Evolutionary conservation across 2,888 invertebrate genomes (phyloP).

Genomic region (Podabrus alpinus): DNA sequence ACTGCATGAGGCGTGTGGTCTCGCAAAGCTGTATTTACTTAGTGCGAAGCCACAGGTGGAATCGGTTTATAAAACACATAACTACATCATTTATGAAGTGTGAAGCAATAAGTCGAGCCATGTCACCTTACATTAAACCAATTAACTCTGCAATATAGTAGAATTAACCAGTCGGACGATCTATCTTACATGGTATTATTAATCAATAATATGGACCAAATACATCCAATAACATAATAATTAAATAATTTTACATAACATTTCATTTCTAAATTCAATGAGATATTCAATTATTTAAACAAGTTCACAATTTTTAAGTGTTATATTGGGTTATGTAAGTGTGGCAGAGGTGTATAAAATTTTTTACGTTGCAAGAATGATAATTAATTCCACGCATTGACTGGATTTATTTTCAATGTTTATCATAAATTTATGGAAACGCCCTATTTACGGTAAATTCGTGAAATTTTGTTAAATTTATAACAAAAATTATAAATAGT

Average conservation of each 20-base stretch:
- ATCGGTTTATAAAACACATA: background rate
- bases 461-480: background rate
- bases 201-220: background rate
- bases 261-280: background rate
- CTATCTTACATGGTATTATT: background rate
- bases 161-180: too few relatives aligned
- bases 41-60: background rate
- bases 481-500: background rate
- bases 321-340: background rate
- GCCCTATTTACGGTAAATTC: background rate
- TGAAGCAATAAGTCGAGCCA: background rate
- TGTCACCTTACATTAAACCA: background rate
- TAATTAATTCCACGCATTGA: background rate
- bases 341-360: background rate
- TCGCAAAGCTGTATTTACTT: background rate
- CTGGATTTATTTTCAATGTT: background rate
- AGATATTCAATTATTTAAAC: background rate
- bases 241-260: background rate
- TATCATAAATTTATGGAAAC: background rate
- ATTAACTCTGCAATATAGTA: too few relatives aligned
- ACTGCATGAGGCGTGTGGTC: background rate
- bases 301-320: background rate
- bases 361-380: background rate
- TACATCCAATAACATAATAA: background rate
- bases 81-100: background rate